Evolutionary conservation across 2,888 invertebrate species (phyloP).

Genomic region (Hoplodrina ambigua): DNA sequence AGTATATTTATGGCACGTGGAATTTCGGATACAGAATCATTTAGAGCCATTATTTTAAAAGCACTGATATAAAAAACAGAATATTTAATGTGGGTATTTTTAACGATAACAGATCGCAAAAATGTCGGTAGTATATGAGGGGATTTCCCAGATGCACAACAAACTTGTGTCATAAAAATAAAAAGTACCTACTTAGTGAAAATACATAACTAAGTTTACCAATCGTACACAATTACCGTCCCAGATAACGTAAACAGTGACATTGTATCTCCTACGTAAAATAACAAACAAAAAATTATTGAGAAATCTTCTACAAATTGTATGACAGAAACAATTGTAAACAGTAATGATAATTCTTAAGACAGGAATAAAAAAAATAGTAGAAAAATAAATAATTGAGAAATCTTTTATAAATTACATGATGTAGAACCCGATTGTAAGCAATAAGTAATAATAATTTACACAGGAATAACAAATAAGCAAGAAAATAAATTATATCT

Average conservation of each 20-base stretch:
- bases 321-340: too few relatives aligned
- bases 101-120: slow-evolving; percentile 26
- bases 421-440: too few relatives aligned
- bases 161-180: slow-evolving; percentile 12
- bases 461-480: too few relatives aligned
- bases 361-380: too few relatives aligned
- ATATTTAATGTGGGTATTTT: slow-evolving; percentile 6
- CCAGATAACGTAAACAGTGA: slow-evolving; percentile 10
- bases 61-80: slow-evolving; percentile 11
- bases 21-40: slow-evolving; percentile 12
- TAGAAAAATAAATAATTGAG: not conserved
- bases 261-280: not conserved
- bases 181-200: not conserved
- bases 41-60: slow-evolving; percentile 27
- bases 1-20: not conserved
- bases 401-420: too few relatives aligned
- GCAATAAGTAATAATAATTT: too few relatives aligned
- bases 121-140: slow-evolving; percentile 17
- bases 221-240: not conserved
- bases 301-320: not conserved
- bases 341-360: too few relatives aligned
- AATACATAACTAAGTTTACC: too few relatives aligned
- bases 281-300: not conserved
- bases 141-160: slow-evolving; percentile 21
- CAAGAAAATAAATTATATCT: too few relatives aligned